Base-by-base conservation (phyloP, 1,140 invertebrate species). In the Drosophila sturtevanti region DNA sequence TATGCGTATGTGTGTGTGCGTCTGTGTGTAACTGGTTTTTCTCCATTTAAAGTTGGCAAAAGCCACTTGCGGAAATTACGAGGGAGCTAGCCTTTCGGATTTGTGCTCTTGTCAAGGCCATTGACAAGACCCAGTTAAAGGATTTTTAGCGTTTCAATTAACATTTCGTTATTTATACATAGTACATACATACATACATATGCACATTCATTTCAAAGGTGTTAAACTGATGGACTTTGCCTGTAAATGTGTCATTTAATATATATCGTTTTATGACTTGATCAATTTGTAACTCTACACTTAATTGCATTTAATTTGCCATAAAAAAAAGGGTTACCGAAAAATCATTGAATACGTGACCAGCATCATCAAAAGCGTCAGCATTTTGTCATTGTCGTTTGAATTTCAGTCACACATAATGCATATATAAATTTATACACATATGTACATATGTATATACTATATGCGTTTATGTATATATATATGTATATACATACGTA, bases 271-370 rank as follows among this genome's bases (percentile, higher is more conserved):
- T 84, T 79, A 84, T 84, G 72, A 60, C 67, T 84, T 76, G 65
- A 84, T 84, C 77, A 79, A 78, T 68, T 60, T 60, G 44, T 60
- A 12, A 44, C 52, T 67, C 48, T 77, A 75, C 77, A 81, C 82
- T 81, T 86, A 87, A 86, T 87, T 87, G 79, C 82, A 79, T 78
- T 86, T 85, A 85, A 85, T 85, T 85, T 72, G 74, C 70, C 71
- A 85, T 85, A 71, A 85, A 85, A 74, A 82, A 87, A 89, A 89
- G 72, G 84, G 75, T 81, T 87, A 66, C 71, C 27, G 59, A 58
- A 76, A 87, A 89, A 44, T 48, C 41, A 48, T 89, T 84, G 84
- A 89, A 89, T 65, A 87, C 84, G 84, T 87, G 84, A 79, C 63
- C 48, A 64, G 84, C 77, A 82, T 87, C 77, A 80, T 87, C 72